phyloP scores from a whole-genome alignment of 2,888 invertebrate species.

The Oscheius sp. region DNA sequence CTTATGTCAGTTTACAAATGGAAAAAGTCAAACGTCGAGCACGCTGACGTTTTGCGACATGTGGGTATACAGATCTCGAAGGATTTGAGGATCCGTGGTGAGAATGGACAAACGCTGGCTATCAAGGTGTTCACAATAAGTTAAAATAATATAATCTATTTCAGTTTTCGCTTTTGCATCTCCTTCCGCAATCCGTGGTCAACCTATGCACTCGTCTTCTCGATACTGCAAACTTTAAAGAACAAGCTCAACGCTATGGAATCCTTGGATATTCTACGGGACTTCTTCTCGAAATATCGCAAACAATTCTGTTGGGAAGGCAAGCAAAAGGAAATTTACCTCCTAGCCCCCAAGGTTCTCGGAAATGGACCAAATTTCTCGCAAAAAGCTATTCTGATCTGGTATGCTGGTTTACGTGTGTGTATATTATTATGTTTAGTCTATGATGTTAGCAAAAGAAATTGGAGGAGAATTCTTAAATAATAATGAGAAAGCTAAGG shows the following conservation, averaged over 20 bases:
- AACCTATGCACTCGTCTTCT: not conserved
- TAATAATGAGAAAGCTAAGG: not conserved
- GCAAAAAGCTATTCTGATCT: not conserved
- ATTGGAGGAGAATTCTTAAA: not conserved
- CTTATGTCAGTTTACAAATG: not conserved
- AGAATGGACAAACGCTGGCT: not conserved
- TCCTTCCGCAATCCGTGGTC: not conserved
- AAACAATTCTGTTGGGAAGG: not conserved
- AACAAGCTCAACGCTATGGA: not conserved
- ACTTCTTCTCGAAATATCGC: not conserved
- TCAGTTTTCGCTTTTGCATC: constrained; percentile 12
- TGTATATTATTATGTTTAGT: not conserved
- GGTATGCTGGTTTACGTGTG: not conserved
- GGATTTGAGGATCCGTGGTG: not conserved
- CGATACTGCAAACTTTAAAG: not conserved
- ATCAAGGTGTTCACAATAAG: not conserved
- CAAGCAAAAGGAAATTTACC: not conserved
- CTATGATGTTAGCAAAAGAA: not conserved
- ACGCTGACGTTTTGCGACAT: constrained; percentile 6
- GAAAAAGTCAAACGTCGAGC: not conserved
- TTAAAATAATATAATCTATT: not conserved
- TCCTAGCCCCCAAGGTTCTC: not conserved
- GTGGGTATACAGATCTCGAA: not conserved
- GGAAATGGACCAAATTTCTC: not conserved
- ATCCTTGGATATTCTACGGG: not conserved